Base-by-base conservation (phyloP, 2,888 invertebrate genomes). In the Ptilodon capucinus region DNA sequence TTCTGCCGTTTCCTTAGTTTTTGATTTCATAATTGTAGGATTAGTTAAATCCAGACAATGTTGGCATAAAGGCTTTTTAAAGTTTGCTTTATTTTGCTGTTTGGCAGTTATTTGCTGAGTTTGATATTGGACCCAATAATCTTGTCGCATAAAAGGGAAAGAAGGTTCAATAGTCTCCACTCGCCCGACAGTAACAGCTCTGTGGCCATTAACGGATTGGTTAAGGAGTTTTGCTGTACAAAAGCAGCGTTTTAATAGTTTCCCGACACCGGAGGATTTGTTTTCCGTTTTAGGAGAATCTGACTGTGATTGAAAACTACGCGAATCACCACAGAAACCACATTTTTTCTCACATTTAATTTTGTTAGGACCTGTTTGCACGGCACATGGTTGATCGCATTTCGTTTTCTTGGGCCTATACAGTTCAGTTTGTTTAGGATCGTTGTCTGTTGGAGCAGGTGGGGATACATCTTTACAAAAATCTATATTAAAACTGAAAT, bases 201-300 rank as follows among this genome's bases (percentile, higher is more conserved):
- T 44, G 43, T 17, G 23, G 23, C 21, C 16, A n/a, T n/a, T n/a
- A 19, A 34, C 8, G 2, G 39, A 14, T 14, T 45, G 44, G 51
- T 59, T 70, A 19, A 67, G 69, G 30, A 72, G 50, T 57, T 71
- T 70, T 6, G 68, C 51, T 9, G 71, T 69, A 57, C 78, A 79
- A 47, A 79, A 75, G 54, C 77, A 77, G 57, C 71, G 68, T 55
- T 70, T 75, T 30, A 81, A 58, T 16, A 53, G 23, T 42, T 69
- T 67, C 18, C 50, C 54, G 14, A 59, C 51, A 36, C 59, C 49
- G 2, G 67, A 60, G 18, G 56, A 54, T 57, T 63, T 73, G 23
- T 54, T 54, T 49, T 57, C 48, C 41, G 62, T 62, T 43, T 46
- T 38, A 8, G 45, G 38, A 36, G 18, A 40, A 36, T 50, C 35